Conservation (phyloP, 2,888 invertebrate species). For the Camptogramma bilineatum region DNA sequence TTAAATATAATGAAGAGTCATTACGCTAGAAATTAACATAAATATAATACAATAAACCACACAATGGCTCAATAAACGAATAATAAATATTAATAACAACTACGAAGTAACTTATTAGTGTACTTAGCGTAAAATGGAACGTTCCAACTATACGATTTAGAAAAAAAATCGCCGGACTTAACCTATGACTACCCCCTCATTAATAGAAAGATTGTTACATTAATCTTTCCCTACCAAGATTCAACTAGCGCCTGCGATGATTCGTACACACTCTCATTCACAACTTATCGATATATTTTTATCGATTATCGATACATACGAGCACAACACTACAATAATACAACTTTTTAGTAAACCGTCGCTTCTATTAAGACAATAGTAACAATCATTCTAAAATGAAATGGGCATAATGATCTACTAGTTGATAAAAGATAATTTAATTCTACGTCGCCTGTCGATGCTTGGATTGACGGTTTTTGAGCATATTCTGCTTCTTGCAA, state of each 20-base stretch:
- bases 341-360: neutral
- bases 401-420: slow-evolving; percentile 74
- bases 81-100: slow-evolving; percentile 54
- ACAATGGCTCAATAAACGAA: slow-evolving; percentile 40
- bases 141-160: slow-evolving; percentile 36
- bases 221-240: slow-evolving; percentile 27
- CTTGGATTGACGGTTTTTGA: slow-evolving; percentile 47
- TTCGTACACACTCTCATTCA: slow-evolving; percentile 10
- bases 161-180: slow-evolving; percentile 33
- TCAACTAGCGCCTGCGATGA: neutral
- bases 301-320: slow-evolving; percentile 29
- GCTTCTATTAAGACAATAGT: slow-evolving; percentile 33
- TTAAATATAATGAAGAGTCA: slow-evolving; percentile 42
- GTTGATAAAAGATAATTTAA: slow-evolving; percentile 61
- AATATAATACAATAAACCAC: slow-evolving; percentile 55
- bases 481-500: slow-evolving; percentile 41
- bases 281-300: slow-evolving; percentile 3
- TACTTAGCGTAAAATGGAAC: slow-evolving; percentile 56
- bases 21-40: slow-evolving; percentile 44
- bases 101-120: slow-evolving; percentile 47
- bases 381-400: slow-evolving; percentile 59
- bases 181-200: slow-evolving; percentile 44
- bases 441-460: slow-evolving; percentile 52
- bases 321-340: slow-evolving; percentile 17
- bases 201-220: slow-evolving; percentile 47